Evolutionary conservation across 2,888 invertebrate genomes (phyloP).

Genomic region (Sisyra nigra): DNA sequence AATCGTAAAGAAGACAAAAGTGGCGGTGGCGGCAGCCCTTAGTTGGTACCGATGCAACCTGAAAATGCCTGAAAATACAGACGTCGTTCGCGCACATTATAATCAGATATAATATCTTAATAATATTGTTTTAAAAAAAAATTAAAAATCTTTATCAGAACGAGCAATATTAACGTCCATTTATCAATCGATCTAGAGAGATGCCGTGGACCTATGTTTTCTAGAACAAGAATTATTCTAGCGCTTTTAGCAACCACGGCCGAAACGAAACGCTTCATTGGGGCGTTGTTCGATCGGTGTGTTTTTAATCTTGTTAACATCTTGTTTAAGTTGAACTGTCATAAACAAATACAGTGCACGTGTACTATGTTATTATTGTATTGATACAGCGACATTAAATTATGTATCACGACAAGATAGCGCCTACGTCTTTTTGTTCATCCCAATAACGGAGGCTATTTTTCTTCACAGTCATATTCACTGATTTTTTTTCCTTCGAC

Average conservation of each 20-base stretch:
- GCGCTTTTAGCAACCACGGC: neutral
- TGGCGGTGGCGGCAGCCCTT: too few relatives aligned
- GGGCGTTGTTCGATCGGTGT: neutral
- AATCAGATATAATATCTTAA: neutral
- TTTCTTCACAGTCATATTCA: too few relatives aligned
- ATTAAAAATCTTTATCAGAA: slow-evolving; percentile 3
- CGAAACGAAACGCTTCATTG: neutral
- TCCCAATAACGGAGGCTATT: too few relatives aligned
- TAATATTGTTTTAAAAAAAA: neutral
- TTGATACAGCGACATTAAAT: slow-evolving; percentile 3
- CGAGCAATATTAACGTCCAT: too few relatives aligned
- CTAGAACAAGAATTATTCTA: slow-evolving; percentile 2
- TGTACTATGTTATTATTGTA: neutral
- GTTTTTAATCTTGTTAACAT: slow-evolving; percentile 5
- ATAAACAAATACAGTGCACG: slow-evolving; percentile 4
- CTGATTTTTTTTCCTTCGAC: too few relatives aligned
- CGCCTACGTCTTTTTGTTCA: too few relatives aligned
- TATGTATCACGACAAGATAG: neutral
- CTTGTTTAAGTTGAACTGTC: slow-evolving; percentile 3
- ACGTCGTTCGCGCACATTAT: neutral
- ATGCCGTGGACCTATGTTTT: too few relatives aligned
- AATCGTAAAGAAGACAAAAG: too few relatives aligned
- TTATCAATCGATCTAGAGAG: too few relatives aligned
- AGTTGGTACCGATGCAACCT: too few relatives aligned
- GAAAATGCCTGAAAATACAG: too few relatives aligned